Percentiles rank a stretch among this genome's conserved stretches.
phyloP scores from a whole-genome alignment of 2,113 vertebrate genomes.

The Pygoscelis adeliae region DNA sequence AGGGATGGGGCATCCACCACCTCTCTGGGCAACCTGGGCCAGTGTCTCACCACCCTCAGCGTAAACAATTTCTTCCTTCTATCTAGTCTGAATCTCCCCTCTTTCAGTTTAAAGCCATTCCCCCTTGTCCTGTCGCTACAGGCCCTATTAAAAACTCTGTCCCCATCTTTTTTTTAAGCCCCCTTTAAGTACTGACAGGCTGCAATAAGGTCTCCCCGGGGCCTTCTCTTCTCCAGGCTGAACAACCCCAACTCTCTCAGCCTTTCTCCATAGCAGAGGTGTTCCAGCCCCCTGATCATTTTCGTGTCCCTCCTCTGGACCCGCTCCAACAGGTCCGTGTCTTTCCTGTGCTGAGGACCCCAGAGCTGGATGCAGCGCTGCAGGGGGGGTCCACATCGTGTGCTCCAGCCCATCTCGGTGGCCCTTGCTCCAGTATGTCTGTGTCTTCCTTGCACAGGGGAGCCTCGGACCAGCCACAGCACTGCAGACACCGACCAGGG shows the following conservation, averaged over 20 bases:
- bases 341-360: neutral
- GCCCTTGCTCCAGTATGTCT: neutral
- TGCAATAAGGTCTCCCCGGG: neutral
- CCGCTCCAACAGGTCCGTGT: neutral
- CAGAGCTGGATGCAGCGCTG: rapidly evolving
- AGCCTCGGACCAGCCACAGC: neutral
- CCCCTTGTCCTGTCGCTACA: neutral
- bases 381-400: neutral
- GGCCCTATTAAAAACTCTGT: neutral
- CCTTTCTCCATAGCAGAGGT: neutral
- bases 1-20: neutral
- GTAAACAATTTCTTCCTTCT: neutral
- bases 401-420: neutral
- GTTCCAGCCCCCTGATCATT: neutral
- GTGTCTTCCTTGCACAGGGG: neutral
- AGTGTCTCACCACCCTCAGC: neutral
- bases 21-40: neutral
- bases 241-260: neutral
- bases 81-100: neutral
- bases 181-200: neutral
- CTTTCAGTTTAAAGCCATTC: neutral
- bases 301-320: neutral
- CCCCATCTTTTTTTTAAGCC: no score
- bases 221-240: neutral
- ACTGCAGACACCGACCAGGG: neutral